These are phyloP conservation scores for Conus ventricosus DNA, from an alignment of 1,140 invertebrate species.

Conservation along the genomic window DNA sequence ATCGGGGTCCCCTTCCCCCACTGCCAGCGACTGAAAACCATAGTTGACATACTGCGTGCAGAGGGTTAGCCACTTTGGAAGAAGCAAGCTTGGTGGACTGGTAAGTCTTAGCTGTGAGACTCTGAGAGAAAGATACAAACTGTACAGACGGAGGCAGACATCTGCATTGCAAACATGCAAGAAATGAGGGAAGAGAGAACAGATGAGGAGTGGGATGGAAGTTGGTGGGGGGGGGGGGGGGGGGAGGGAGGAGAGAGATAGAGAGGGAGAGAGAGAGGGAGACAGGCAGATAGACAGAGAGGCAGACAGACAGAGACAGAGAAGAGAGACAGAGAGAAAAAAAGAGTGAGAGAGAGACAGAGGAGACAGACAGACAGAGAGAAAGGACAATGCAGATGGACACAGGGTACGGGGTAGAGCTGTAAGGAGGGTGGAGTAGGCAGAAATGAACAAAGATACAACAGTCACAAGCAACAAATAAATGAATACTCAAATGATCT, in stretches of 20 bases:
- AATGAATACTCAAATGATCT: background rate
- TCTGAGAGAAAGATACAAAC: too few relatives aligned
- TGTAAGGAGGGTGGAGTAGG: background rate
- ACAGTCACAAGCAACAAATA: background rate
- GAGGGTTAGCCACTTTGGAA: too few relatives aligned
- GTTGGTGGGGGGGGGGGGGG: too few relatives aligned
- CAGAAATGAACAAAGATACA: background rate
- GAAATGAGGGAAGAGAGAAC: too few relatives aligned
- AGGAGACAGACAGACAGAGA: constrained; percentile 31
- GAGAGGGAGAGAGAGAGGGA: too few relatives aligned
- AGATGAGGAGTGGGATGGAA: too few relatives aligned
- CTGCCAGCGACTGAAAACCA: constrained; percentile 63
- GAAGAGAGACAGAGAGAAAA: background rate
- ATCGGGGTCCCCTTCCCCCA: constrained; percentile 46
- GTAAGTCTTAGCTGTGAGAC: too few relatives aligned
- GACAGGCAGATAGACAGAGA: too few relatives aligned
- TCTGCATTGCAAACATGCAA: too few relatives aligned
- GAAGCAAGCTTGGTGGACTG: too few relatives aligned
- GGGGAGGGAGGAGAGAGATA: background rate
- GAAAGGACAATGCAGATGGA: background rate
- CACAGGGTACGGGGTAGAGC: background rate
- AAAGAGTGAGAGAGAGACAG: constrained; percentile 18
- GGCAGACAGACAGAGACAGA: background rate
- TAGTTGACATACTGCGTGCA: constrained; percentile 3
- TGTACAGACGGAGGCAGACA: too few relatives aligned